Evolutionary conservation across 2,113 vertebrate species (phyloP).

Genomic region (Cacatua alba): DNA sequence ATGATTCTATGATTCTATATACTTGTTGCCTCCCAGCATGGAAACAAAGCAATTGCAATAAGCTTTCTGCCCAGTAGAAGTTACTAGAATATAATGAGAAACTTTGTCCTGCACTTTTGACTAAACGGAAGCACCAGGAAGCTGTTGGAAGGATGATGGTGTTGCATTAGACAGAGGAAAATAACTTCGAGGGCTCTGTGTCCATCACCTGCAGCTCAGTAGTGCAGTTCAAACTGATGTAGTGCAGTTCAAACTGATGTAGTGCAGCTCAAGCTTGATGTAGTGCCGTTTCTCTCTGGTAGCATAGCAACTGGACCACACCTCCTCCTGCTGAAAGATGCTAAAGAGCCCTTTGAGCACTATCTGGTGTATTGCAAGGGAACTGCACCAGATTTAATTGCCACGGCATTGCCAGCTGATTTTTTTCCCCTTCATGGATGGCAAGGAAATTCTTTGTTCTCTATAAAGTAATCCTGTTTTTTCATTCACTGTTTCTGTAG

Average conservation of each 20-base stretch:
- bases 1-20: background rate
- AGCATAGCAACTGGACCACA: constrained; percentile 50
- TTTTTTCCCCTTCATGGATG: background rate
- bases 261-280: background rate
- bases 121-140: background rate
- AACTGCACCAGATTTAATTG: constrained; percentile 34
- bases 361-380: constrained; percentile 52
- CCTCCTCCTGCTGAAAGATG: constrained; percentile 44
- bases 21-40: constrained; percentile 42
- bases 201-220: background rate
- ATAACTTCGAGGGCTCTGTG: background rate
- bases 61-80: constrained; percentile 11
- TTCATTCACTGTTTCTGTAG: background rate
- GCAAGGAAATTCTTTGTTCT: background rate
- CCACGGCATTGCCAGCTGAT: background rate
- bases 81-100: background rate
- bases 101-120: background rate
- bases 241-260: background rate
- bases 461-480: background rate
- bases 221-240: background rate
- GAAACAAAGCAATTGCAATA: constrained; percentile 2
- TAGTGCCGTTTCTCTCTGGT: background rate
- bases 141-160: background rate
- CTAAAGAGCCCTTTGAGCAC: constrained; percentile 51
- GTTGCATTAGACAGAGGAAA: background rate